Evolutionary conservation across 2,888 invertebrate species (phyloP).

Genomic region (Scrobipalpa atriplicella): DNA sequence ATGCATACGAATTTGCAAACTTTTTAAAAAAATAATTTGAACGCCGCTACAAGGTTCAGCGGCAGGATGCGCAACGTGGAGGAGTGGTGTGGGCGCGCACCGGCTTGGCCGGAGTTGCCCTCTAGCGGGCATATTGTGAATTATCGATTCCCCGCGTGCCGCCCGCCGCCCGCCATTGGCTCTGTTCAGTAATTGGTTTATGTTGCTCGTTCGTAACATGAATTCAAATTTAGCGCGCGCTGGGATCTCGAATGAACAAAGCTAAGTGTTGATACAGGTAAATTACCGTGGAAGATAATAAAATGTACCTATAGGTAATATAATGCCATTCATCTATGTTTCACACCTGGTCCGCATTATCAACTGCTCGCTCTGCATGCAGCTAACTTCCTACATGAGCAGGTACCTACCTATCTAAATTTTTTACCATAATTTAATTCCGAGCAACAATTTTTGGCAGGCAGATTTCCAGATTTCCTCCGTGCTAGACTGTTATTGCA

Average conservation of each 20-base stretch:
- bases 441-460: no score
- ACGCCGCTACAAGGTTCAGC: slow-evolving; percentile 65
- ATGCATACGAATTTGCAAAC: no score
- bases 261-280: slow-evolving; percentile 63
- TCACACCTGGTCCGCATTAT: no score
- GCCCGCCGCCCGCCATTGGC: slow-evolving; percentile 72
- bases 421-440: no score
- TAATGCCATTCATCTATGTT: no score
- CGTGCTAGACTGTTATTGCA: no score
- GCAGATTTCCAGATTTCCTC: no score
- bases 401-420: no score
- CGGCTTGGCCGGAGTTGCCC: slow-evolving; percentile 62
- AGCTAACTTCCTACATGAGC: no score
- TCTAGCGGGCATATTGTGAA: slow-evolving; percentile 80
- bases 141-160: slow-evolving; percentile 78
- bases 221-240: slow-evolving; percentile 80
- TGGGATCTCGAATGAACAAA: slow-evolving; percentile 63
- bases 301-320: slow-evolving; percentile 49
- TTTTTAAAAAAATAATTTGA: slow-evolving; percentile 23
- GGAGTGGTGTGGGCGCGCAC: slow-evolving; percentile 78
- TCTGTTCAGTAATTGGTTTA: slow-evolving; percentile 78
- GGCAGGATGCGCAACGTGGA: slow-evolving; percentile 76
- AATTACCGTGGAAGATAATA: slow-evolving; percentile 70
- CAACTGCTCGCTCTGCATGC: no score
- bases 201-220: slow-evolving; percentile 77